Base-by-base conservation (phyloP, 2,888 invertebrate species). In the Drosophila paramelanica region DNA sequence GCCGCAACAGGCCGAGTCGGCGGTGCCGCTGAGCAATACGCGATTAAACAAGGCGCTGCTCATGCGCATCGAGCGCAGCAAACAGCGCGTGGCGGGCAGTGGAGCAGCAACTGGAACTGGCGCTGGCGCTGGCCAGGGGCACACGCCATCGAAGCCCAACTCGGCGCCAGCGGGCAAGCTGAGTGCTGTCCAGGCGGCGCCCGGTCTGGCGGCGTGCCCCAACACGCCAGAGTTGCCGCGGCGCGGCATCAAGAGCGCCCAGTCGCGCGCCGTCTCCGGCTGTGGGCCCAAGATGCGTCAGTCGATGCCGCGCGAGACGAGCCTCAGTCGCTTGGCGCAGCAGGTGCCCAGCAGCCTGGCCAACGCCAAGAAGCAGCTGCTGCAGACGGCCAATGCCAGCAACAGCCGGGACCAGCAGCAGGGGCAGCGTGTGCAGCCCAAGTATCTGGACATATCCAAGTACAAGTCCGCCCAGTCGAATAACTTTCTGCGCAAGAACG, bases 21-120 rank as follows among this genome's bases (percentile, higher is more conserved):
- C 78, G 0, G 84, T 78, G 50, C 89, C 83, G 17, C 81, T 94
- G 65, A 93, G 93, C 43, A 94, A 93, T 73, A 94, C 94, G 89
- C 94, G 94, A 65, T 95, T 95, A 80, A 97, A 97, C 91, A 94
- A 96, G 75, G 95, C 96, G n/a, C 93, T 95, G 67, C 94, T 95
- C 89, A 93, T 96, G 93, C 93, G 96, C 46, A 92, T 93, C 57
- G 93, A 93, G 59, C 88, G 92, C 7, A 93, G 92, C 74, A 93
- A 92, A 47, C 92, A 92, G 67, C 90, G 90, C 45, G 92, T 91
- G 1, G 83, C 89, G 13, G 90, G 70, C 23, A 60, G 33, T 10
- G 72, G 47, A 38, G 11, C 46, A 13, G 69, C 56, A 23, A 33
- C 10, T 7, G 73, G 36, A 3, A 45, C 7, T 11, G 56, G 43